A percentile compares a stretch with the other conserved stretches of the same genome.
phyloP scores from a whole-genome alignment of 2,888 invertebrate genomes.

The Euplexia lucipara region DNA sequence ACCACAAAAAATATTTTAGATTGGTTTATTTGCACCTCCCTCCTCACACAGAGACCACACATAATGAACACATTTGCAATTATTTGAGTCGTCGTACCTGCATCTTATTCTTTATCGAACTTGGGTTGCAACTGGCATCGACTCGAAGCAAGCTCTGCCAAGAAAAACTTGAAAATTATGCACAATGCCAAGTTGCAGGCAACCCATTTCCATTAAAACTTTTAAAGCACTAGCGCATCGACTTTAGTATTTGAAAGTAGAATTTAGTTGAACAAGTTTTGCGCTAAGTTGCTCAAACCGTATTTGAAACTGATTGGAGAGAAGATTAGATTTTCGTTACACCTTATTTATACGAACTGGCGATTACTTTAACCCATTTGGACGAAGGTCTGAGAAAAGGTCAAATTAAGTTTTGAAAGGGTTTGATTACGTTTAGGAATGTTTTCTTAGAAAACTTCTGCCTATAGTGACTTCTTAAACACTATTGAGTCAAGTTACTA shows the following conservation, averaged over 20 bases:
- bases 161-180: constrained; percentile 46
- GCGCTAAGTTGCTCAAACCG: constrained; percentile 24
- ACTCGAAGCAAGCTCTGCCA: constrained; percentile 19
- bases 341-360: background rate
- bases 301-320: constrained; percentile 38
- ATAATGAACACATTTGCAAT: background rate
- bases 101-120: constrained; percentile 11
- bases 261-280: constrained; percentile 29
- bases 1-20: no score
- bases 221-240: constrained; percentile 28
- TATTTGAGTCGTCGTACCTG: constrained; percentile 1
- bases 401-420: constrained; percentile 12
- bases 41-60: no score
- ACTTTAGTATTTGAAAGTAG: constrained; percentile 39
- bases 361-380: background rate
- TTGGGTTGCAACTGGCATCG: constrained; percentile 15
- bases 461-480: background rate
- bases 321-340: constrained; percentile 29
- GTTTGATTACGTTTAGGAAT: constrained; percentile 16
- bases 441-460: background rate
- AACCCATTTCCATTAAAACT: constrained; percentile 55
- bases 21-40: no score
- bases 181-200: constrained; percentile 39
- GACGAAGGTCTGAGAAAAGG: background rate
- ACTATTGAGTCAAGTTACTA: background rate